Percentiles rank a stretch among this genome's conserved stretches.
Conservation (phyloP, 1,140 invertebrate genomes). For the Mercenaria mercenaria region DNA sequence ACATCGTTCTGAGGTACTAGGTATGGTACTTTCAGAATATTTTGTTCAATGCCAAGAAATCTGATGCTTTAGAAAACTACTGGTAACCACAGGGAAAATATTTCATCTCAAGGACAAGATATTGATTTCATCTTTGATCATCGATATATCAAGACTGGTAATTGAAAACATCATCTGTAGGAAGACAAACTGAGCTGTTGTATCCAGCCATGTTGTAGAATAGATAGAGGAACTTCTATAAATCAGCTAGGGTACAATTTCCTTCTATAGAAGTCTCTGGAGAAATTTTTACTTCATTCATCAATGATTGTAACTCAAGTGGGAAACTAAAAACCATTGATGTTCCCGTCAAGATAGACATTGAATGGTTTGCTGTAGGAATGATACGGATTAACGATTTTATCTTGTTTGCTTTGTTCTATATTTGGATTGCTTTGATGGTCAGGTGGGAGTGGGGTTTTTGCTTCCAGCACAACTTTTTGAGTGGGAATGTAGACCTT, state of each 20-base stretch:
- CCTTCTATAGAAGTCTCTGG: background rate
- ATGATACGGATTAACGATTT: background rate
- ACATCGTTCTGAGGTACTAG: too few species aligned
- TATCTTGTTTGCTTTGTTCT: background rate
- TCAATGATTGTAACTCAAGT: background rate
- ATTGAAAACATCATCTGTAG: background rate
- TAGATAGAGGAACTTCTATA: background rate
- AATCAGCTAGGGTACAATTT: background rate
- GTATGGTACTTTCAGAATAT: too few species aligned
- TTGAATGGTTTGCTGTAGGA: background rate
- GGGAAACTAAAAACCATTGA: background rate
- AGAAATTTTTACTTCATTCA: background rate
- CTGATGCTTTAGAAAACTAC: too few species aligned
- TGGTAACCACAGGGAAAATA: too few species aligned
- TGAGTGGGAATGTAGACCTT: too few species aligned
- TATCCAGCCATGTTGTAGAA: background rate
- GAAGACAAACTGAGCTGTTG: background rate
- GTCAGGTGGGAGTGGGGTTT: too few species aligned
- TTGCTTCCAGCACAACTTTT: too few species aligned
- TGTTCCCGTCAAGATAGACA: background rate
- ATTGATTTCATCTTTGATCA: background rate
- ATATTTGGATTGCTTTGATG: background rate
- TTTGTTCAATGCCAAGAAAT: too few species aligned
- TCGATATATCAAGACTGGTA: background rate
- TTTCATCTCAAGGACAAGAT: background rate